Conservation (phyloP, 2,888 invertebrate species). For the Microdon myrmicae region DNA sequence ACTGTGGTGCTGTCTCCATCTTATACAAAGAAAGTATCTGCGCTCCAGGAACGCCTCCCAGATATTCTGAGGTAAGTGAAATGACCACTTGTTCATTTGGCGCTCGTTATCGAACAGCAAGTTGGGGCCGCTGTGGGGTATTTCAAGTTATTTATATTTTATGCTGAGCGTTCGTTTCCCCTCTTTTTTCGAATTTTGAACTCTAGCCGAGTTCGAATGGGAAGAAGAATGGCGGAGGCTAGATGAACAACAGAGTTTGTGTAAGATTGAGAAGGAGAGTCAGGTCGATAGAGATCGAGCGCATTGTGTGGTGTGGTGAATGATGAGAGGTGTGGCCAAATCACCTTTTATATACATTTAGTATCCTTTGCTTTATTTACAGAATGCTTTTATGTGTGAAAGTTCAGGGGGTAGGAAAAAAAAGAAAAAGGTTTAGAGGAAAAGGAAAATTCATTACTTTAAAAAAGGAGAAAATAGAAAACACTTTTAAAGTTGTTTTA, state of each 20-base stretch:
- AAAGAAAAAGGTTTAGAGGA: no score
- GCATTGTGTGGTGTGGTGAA: conserved; percentile 11
- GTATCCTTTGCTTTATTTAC: conserved; percentile 1
- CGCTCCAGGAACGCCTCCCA: conserved; percentile 67
- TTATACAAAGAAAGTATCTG: conserved; percentile 65
- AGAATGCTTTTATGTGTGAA: no score
- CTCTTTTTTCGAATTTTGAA: conserved; percentile 15
- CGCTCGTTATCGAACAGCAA: conserved; percentile 2
- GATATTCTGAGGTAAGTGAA: conserved; percentile 67
- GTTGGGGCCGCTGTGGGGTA: no score
- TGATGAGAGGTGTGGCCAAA: conserved; percentile 23
- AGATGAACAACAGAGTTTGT: conserved; percentile 1
- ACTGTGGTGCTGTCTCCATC: conserved; percentile 66
- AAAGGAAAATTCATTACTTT: no score
- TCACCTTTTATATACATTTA: conserved; percentile 26
- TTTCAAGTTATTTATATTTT: no score
- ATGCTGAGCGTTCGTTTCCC: no score
- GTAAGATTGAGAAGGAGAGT: background rate
- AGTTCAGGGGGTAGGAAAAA: no score
- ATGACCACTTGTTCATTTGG: conserved; percentile 7
- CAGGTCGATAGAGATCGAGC: no score
- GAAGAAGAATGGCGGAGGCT: conserved; percentile 6
- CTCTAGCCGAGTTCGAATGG: conserved; percentile 11
- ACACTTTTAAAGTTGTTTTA: no score
- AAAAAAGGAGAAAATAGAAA: no score